Percentiles rank a stretch among this genome's conserved stretches.
Conservation (phyloP, 2,888 invertebrate genomes). For the Acanthosoma haemorrhoidale region DNA sequence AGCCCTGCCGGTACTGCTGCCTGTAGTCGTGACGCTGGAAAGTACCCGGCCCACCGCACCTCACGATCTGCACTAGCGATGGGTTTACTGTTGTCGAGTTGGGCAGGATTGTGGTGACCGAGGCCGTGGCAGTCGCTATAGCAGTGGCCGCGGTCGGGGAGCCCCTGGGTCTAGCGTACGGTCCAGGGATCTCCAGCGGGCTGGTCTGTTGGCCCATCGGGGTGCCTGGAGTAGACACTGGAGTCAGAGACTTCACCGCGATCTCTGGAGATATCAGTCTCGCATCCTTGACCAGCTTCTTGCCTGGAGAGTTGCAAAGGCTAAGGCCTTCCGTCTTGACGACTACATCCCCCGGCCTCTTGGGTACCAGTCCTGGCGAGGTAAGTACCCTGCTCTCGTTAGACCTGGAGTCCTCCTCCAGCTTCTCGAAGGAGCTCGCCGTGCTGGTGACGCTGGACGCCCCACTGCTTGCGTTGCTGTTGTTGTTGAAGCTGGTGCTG, state of each 20-base stretch:
- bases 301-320: conserved; percentile 38
- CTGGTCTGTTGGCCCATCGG: conserved; percentile 54
- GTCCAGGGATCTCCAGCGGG: conserved; percentile 50
- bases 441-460: conserved; percentile 63
- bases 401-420: conserved; percentile 67
- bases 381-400: conserved; percentile 58
- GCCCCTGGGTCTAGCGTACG: conserved; percentile 49
- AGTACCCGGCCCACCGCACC: conserved; percentile 35
- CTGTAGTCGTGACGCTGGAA: conserved; percentile 38
- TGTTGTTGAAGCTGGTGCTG: conserved; percentile 59
- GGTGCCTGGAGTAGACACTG: conserved; percentile 59
- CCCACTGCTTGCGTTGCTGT: conserved; percentile 57
- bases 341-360: conserved; percentile 38
- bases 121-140: conserved; percentile 46
- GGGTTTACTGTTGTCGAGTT: conserved; percentile 38
- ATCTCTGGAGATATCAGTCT: conserved; percentile 39
- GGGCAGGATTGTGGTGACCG: conserved; percentile 39
- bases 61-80: conserved; percentile 36
- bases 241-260: conserved; percentile 53
- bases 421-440: conserved; percentile 58
- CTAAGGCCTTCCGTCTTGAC: conserved; percentile 40
- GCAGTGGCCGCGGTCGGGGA: conserved; percentile 62
- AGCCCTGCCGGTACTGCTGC: conserved; percentile 31
- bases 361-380: conserved; percentile 45
- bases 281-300: conserved; percentile 37